Percentiles rank a stretch among this genome's conserved stretches.
These are phyloP conservation scores for Lophochroa leadbeateri DNA, from an alignment of 2,113 vertebrate species.

Conservation along the genomic window DNA sequence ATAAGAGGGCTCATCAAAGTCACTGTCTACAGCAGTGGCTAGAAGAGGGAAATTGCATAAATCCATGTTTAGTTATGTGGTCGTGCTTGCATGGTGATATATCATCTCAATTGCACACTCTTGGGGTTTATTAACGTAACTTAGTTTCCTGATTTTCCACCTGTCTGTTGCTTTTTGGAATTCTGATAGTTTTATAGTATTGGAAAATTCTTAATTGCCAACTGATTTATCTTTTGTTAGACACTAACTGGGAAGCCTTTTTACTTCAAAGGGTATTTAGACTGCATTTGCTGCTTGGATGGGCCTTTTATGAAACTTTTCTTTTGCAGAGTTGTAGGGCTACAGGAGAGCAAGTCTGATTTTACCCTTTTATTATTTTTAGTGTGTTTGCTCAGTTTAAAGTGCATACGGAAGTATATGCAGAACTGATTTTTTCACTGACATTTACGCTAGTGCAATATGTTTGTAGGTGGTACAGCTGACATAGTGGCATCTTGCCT, in stretches of 20 bases:
- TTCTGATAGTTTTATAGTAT: background rate
- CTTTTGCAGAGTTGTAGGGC: background rate
- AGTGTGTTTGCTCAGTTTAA: background rate
- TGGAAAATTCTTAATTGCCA: slow-evolving; percentile 10
- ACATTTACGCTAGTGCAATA: fast-evolving
- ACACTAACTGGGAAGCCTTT: background rate
- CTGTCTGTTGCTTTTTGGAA: background rate
- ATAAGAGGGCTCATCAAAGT: background rate
- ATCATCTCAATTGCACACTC: background rate
- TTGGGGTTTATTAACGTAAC: background rate
- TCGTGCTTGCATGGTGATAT: background rate
- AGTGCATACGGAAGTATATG: background rate
- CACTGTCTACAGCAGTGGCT: background rate
- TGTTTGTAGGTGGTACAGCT: background rate
- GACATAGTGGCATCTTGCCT: background rate
- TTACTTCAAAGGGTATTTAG: slow-evolving; percentile 29
- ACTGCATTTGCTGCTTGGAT: slow-evolving; percentile 38
- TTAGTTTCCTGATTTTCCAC: background rate
- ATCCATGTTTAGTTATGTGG: background rate
- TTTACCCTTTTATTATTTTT: background rate
- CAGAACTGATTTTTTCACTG: background rate
- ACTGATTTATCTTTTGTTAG: background rate
- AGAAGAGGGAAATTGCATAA: background rate
- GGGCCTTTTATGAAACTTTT: slow-evolving; percentile 28
- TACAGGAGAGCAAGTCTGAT: background rate